A percentile compares a stretch with the other conserved stretches of the same genome.
Conservation (phyloP, 2,797 vertebrate genomes). For the Selene dorsalis region DNA sequence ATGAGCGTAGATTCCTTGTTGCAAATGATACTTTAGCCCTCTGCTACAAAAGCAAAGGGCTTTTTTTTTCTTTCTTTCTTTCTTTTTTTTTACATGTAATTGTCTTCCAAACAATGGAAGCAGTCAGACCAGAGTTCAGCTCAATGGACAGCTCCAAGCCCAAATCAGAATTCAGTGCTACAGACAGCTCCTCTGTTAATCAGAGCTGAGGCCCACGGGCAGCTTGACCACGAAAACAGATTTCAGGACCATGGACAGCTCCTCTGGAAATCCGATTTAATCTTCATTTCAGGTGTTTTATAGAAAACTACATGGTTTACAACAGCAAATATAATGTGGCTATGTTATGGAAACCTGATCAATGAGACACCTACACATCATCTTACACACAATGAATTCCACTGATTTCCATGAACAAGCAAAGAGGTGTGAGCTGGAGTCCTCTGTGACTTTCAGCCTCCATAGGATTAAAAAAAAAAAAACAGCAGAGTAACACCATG, state of each 20-base stretch:
- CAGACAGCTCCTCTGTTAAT: not conserved
- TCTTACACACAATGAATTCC: not conserved
- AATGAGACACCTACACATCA: not conserved
- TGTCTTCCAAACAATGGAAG: too few species aligned
- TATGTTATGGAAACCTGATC: too few species aligned
- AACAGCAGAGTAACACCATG: not conserved
- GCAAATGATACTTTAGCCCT: too few species aligned
- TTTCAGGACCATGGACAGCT: not conserved
- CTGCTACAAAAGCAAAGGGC: too few species aligned
- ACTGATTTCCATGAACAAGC: not conserved
- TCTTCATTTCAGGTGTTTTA: too few species aligned
- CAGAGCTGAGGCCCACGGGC: too few species aligned
- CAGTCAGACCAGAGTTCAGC: not conserved
- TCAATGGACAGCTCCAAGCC: constrained; percentile 1
- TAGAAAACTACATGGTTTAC: too few species aligned
- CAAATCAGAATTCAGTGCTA: not conserved
- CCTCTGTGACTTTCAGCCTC: constrained; percentile 44
- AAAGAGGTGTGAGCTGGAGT: not conserved
- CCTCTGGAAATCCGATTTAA: not conserved
- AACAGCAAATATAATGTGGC: too few species aligned
- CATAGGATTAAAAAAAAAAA: not conserved
- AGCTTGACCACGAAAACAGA: too few species aligned
- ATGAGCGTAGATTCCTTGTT: too few species aligned
- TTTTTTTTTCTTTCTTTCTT: too few species aligned
- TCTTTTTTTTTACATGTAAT: too few species aligned